Conservation (phyloP, 92 coral and sea anemone genomes). For the Phenganax marumi region DNA sequence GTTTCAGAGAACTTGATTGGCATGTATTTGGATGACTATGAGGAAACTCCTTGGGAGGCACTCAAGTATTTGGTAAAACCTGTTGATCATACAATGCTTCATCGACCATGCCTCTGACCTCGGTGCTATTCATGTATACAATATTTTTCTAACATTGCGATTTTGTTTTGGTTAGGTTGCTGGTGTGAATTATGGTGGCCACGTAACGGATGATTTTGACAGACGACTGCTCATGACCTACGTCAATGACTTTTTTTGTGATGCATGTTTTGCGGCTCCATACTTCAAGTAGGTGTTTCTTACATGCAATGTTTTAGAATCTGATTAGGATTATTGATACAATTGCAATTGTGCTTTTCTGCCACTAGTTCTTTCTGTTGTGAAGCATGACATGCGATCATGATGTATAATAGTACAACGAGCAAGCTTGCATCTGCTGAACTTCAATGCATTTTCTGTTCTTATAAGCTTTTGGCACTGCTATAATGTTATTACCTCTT, state of each 20-base stretch:
- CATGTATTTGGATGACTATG: conserved; percentile 95
- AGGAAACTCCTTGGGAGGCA: conserved; percentile 99
- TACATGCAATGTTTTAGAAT: background rate
- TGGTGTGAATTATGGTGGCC: conserved; percentile 99
- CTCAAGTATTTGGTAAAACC: conserved; percentile 83
- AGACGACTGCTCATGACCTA: conserved; percentile 89
- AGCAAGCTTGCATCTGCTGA: no score
- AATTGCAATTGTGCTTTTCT: background rate
- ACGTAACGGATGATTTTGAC: conserved; percentile 98
- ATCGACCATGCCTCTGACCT: background rate
- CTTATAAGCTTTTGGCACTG: background rate
- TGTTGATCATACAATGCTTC: background rate
- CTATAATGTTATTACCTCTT: background rate
- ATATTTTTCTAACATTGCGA: background rate
- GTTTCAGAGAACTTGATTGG: conserved; percentile 95
- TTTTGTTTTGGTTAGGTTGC: conserved; percentile 69
- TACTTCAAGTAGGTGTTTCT: conserved; percentile 77
- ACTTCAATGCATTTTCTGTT: no score
- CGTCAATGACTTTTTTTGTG: conserved; percentile 91
- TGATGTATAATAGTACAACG: no score
- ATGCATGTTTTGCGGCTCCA: conserved; percentile 72
- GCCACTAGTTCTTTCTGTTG: no score
- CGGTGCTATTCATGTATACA: no score
- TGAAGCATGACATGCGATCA: no score
- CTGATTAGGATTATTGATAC: background rate